Evolutionary conservation across 2,797 vertebrate species (phyloP), one percentile per base, ranked within the genome.

Genomic region (Sebastes variabilis): DNA sequence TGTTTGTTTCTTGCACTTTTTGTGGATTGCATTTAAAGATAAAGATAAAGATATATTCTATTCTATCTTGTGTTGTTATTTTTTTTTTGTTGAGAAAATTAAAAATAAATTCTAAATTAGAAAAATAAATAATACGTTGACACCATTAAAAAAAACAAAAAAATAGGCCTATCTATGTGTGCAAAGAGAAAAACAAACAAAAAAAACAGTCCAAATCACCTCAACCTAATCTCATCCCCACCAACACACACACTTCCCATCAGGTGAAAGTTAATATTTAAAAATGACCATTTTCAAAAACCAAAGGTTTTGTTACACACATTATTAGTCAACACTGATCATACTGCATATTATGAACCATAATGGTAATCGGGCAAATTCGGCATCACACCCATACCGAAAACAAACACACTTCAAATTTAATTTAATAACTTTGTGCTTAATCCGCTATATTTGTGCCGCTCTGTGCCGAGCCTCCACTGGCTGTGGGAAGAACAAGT

Each of bases 171-270:
- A 30, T 49, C 6, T 20, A 3, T 55, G 18, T 14, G 6, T 65
- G 30, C 6, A n/a, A 12, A 52, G 25, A 24, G 0, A 34, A 34
- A 0, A 22, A 22, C 14, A 1, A 9, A 2, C 25, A 12, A n/a
- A 5, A 58, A 25, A 29, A 55, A 6, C 5, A 56, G 18, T 12
- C 24, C n/a, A 13, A 22, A 29, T 30, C 20, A 65, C 10, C 29
- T 49, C 27, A n/a, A 8, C 30, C 13, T 9, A n/a, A 46, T 59
- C 18, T 30, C 8, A 61, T 32, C 20, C 30, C 12, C 56, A 42
- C 18, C 34, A 20, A 25, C 32, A 32, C 54, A 14, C 38, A 42
- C 38, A 42, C 38, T 16, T 42, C 14, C 29, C 27, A 62, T 46
- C 30, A 14, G 38, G 3, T 58, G 7, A 22, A 58, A 25, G 30